Conservation (phyloP, 1,140 invertebrate species). For the Octopus sinensis region DNA sequence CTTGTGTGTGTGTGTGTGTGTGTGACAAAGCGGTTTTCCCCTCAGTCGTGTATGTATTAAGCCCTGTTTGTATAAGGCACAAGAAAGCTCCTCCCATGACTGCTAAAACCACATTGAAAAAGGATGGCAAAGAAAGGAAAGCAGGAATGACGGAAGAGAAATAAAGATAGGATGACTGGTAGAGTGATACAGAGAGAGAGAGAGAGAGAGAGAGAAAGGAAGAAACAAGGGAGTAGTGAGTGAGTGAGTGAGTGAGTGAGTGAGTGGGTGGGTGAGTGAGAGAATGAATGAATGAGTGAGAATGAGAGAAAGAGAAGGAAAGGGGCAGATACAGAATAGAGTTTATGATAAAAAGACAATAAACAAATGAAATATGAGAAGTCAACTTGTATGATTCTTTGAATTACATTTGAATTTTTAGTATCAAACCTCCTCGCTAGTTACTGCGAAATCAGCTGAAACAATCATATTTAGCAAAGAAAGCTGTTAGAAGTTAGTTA, state of each 20-base stretch:
- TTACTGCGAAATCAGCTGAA: not conserved
- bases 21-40: too few species aligned
- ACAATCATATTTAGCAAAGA: not conserved
- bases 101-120: not conserved
- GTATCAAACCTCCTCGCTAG: not conserved
- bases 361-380: not conserved
- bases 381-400: too few species aligned
- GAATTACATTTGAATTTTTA: too few species aligned
- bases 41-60: too few species aligned
- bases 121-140: not conserved
- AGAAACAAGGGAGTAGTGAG: not conserved
- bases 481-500: not conserved
- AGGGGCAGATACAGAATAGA: not conserved
- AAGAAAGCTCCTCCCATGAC: too few species aligned
- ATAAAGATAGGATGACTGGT: not conserved
- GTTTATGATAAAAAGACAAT: not conserved
- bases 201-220: not conserved
- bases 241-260: slow-evolving; percentile 8
- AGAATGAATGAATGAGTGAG: not conserved
- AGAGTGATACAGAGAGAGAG: slow-evolving; percentile 9
- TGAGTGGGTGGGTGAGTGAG: not conserved
- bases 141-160: not conserved
- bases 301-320: not conserved
- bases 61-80: too few species aligned
- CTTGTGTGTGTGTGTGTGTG: too few species aligned